Evolutionary conservation across 2,797 vertebrate genomes (phyloP).

Genomic region (Cygnus olor): DNA sequence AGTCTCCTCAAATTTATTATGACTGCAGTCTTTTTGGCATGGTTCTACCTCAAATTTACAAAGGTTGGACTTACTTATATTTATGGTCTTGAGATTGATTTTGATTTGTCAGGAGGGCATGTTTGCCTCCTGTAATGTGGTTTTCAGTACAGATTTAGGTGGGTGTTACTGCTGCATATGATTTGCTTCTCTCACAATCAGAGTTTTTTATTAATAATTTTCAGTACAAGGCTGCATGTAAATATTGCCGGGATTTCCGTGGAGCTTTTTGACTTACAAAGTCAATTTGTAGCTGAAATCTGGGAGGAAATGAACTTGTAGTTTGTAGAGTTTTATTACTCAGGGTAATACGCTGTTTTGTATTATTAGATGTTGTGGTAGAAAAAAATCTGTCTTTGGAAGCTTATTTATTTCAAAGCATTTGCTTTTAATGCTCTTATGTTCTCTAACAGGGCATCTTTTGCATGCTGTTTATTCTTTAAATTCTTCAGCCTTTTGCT

Average conservation of each 20-base stretch:
- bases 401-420: background rate
- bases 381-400: background rate
- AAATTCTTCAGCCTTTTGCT: background rate
- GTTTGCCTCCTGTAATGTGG: background rate
- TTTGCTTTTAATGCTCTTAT: background rate
- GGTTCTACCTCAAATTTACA: background rate
- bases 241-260: background rate
- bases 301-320: background rate
- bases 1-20: background rate
- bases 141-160: background rate
- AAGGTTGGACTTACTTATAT: background rate
- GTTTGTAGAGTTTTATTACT: background rate
- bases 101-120: background rate
- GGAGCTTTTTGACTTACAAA: background rate
- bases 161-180: background rate
- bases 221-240: background rate
- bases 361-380: background rate
- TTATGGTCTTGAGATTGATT: background rate
- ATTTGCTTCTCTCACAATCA: background rate
- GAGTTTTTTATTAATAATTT: background rate
- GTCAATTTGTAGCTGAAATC: background rate
- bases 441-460: background rate
- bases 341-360: background rate
- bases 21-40: background rate
- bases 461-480: background rate